Percentiles rank a stretch among this genome's conserved stretches.
Conservation (phyloP, 2,888 invertebrate genomes). For the Myopa testacea region DNA sequence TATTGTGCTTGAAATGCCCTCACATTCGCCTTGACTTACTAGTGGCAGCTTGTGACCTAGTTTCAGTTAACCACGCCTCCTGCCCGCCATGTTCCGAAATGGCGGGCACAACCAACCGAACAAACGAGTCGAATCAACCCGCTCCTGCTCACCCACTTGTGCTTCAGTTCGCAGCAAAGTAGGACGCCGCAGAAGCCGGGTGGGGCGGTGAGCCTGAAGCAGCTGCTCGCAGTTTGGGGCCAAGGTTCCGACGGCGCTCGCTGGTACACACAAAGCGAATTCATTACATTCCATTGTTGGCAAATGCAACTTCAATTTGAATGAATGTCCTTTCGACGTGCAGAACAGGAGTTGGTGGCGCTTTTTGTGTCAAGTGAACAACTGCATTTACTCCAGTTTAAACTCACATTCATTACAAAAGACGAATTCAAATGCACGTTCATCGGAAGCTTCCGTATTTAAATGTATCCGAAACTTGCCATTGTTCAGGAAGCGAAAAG, state of each 20-base stretch:
- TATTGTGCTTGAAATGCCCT: conserved; percentile 3
- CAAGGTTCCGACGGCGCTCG: conserved; percentile 8
- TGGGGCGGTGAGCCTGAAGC: background rate
- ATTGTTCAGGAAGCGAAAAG: too few relatives aligned
- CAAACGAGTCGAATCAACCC: background rate
- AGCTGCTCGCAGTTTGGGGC: conserved; percentile 16
- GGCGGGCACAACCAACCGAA: background rate
- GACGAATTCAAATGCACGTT: too few relatives aligned
- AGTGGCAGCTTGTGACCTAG: conserved; percentile 22
- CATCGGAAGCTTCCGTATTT: too few relatives aligned
- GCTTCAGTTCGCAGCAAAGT: conserved; percentile 1
- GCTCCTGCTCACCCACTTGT: background rate
- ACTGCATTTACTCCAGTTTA: too few relatives aligned
- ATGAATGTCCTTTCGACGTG: background rate
- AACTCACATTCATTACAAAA: too few relatives aligned
- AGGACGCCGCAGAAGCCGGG: conserved; percentile 14
- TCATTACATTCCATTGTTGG: background rate
- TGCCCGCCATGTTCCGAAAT: background rate
- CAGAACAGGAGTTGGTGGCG: background rate
- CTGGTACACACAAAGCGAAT: background rate
- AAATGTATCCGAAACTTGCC: too few relatives aligned
- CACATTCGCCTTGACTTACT: conserved; percentile 27
- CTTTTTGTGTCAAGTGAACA: too few relatives aligned
- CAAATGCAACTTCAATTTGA: background rate
- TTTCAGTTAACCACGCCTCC: conserved; percentile 7